phyloP scores from a whole-genome alignment of 2,888 invertebrate species.

The Lepidonotus clava region DNA sequence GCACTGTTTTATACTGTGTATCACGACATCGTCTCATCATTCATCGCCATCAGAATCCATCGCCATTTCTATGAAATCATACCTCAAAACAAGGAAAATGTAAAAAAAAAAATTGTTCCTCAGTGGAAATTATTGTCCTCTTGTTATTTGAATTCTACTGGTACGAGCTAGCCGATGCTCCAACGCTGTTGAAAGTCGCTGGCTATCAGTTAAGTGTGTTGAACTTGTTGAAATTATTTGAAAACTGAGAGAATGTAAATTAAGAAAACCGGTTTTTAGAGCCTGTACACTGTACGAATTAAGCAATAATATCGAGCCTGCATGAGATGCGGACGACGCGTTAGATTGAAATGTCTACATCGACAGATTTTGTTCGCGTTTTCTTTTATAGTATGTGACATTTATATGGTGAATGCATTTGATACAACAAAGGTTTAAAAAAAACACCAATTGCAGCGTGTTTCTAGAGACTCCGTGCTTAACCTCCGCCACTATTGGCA shows the following conservation, averaged over 20 bases:
- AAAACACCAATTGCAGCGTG: too few species aligned
- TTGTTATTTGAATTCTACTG: constrained; percentile 20
- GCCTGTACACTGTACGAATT: neutral
- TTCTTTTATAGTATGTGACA: neutral
- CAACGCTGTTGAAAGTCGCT: constrained; percentile 3
- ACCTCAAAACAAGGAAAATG: neutral
- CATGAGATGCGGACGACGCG: too few species aligned
- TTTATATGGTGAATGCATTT: neutral
- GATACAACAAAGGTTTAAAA: too few species aligned
- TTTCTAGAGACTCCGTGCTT: too few species aligned
- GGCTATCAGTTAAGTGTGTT: neutral
- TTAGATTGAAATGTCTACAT: too few species aligned
- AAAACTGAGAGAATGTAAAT: neutral
- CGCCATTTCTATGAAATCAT: neutral
- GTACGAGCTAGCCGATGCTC: neutral
- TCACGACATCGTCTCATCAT: neutral
- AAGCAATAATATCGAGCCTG: neutral
- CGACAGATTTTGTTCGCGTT: neutral
- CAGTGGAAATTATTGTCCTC: neutral
- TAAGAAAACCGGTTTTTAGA: neutral
- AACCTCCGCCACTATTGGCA: too few species aligned
- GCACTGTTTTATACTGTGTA: neutral
- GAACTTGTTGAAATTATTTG: constrained; percentile 24
- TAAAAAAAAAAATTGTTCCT: neutral
- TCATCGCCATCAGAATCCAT: neutral